Conservation (phyloP, 2,797 vertebrate species). For the Halcyon badia region DNA sequence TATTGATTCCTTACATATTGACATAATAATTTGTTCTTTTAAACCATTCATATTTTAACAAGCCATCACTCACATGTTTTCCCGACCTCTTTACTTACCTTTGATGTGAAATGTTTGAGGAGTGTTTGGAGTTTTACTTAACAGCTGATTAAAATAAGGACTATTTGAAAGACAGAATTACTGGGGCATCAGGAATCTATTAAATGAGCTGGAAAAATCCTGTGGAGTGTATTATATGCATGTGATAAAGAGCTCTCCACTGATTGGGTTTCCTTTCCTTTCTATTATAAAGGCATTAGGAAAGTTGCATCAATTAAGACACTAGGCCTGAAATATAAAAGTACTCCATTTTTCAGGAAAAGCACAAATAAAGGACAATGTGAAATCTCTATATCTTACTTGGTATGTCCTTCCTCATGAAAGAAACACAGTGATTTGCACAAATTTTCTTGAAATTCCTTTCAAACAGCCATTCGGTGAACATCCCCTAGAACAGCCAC, state of each 20-base stretch:
- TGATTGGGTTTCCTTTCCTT: neutral
- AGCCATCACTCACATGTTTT: neutral
- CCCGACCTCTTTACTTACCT: neutral
- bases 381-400: neutral
- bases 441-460: neutral
- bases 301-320: conserved; percentile 22
- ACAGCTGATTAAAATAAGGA: neutral
- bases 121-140: neutral
- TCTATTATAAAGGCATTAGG: conserved; percentile 1
- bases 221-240: neutral
- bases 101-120: neutral
- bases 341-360: conserved; percentile 11
- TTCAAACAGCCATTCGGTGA: neutral
- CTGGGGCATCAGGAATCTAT: neutral
- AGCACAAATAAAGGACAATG: neutral
- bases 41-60: neutral
- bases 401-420: neutral
- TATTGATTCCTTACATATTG: neutral
- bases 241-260: neutral
- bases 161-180: conserved; percentile 7
- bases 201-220: conserved; percentile 13
- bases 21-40: neutral
- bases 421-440: neutral
- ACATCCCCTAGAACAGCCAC: neutral
- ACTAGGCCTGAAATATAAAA: neutral